phyloP scores from a whole-genome alignment of 2,797 vertebrate species.

The Intellagama lesueurii region DNA sequence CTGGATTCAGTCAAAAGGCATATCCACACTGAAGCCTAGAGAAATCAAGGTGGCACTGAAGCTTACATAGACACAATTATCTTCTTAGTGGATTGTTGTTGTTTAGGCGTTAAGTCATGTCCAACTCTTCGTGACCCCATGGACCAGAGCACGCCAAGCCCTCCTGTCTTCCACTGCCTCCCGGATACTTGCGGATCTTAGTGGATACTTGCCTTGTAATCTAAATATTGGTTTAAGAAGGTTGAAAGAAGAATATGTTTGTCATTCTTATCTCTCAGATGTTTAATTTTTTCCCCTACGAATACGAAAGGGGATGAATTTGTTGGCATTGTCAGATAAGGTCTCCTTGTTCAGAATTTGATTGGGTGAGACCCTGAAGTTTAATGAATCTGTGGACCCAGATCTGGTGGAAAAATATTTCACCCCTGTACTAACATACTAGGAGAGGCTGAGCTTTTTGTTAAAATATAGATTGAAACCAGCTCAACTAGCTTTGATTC shows the following conservation, averaged over 20 bases:
- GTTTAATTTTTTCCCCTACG: neutral
- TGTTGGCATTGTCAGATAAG: neutral
- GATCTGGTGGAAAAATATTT: neutral
- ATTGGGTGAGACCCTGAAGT: neutral
- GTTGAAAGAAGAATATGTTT: neutral
- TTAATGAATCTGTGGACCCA: neutral
- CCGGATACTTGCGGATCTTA: too few relatives aligned
- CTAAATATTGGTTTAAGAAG: neutral
- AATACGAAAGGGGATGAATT: neutral
- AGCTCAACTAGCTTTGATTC: neutral
- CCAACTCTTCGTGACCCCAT: too few relatives aligned
- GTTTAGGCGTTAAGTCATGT: too few relatives aligned
- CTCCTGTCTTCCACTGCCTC: too few relatives aligned
- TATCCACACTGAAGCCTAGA: neutral
- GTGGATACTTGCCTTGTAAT: neutral
- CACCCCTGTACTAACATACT: neutral
- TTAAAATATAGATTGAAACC: neutral
- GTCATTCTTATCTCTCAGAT: neutral
- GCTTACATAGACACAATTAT: neutral
- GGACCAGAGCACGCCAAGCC: too few relatives aligned
- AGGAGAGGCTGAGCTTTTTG: neutral
- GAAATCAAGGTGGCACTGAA: neutral
- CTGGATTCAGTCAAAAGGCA: neutral
- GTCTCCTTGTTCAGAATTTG: neutral
- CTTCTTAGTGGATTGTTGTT: neutral